phyloP scores from a whole-genome alignment of 2,888 invertebrate genomes.

The Ceramica pisi region DNA sequence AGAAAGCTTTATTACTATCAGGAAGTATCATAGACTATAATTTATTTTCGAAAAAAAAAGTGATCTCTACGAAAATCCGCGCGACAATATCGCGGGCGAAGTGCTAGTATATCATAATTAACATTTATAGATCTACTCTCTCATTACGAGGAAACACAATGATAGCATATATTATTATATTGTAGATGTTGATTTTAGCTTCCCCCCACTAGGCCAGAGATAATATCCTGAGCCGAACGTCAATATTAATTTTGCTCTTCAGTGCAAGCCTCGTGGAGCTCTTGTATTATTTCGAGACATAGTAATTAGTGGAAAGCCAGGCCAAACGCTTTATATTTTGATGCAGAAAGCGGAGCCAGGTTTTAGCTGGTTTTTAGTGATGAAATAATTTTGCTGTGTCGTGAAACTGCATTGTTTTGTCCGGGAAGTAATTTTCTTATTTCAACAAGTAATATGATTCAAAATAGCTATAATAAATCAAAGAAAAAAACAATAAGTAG shows the following conservation, averaged over 20 bases:
- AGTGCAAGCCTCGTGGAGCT: conserved; percentile 33
- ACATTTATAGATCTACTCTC: conserved; percentile 8
- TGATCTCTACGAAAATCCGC: too few relatives aligned
- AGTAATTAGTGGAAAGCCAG: conserved; percentile 77
- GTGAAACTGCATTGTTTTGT: too few relatives aligned
- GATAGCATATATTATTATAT: conserved; percentile 49
- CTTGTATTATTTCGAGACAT: conserved; percentile 74
- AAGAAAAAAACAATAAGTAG: too few relatives aligned
- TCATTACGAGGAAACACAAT: conserved; percentile 28
- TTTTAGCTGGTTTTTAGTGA: conserved; percentile 21
- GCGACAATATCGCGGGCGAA: too few relatives aligned
- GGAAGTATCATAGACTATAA: too few relatives aligned
- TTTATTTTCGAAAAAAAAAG: too few relatives aligned
- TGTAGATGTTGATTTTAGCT: conserved; percentile 54
- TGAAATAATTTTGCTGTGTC: not conserved
- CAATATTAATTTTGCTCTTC: conserved; percentile 83
- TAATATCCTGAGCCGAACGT: conserved; percentile 72
- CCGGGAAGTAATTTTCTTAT: too few relatives aligned
- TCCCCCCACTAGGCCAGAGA: conserved; percentile 65
- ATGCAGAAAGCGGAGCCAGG: conserved; percentile 17
- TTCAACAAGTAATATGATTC: too few relatives aligned
- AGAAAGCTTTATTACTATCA: too few relatives aligned
- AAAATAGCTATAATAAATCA: too few relatives aligned
- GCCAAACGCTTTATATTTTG: conserved; percentile 26
- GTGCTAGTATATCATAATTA: not conserved